A percentile compares a stretch with the other conserved stretches of the same genome.
Evolutionary conservation across 1,140 invertebrate genomes (phyloP).

Genomic region (Drosophila tristis): DNA sequence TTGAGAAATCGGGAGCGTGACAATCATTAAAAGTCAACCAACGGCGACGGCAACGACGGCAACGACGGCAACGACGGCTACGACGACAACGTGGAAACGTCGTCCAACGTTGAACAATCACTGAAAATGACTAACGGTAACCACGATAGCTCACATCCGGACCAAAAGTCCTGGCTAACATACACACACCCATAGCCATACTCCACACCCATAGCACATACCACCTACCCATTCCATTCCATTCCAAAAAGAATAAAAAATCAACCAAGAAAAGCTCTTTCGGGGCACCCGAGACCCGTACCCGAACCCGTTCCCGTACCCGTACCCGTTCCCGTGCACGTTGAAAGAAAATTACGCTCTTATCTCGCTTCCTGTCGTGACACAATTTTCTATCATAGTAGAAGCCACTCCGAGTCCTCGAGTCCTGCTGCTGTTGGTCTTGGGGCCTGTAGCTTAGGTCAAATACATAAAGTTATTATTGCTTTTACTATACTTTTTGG

Average conservation of each 20-base stretch:
- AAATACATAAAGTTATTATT: constrained; percentile 83
- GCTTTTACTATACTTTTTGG: constrained; percentile 47
- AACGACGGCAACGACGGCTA: constrained; percentile 52
- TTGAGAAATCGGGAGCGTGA: constrained; percentile 67
- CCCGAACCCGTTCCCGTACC: constrained; percentile 2
- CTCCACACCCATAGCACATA: not conserved
- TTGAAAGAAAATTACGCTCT: constrained; percentile 83
- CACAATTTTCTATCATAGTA: constrained; percentile 82
- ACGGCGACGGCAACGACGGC: constrained; percentile 39
- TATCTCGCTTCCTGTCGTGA: constrained; percentile 84
- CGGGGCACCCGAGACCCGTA: constrained; percentile 3
- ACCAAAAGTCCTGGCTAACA: constrained; percentile 40
- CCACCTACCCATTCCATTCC: not conserved
- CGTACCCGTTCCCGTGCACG: constrained; percentile 41
- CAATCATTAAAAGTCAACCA: constrained; percentile 81
- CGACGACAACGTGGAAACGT: constrained; percentile 62
- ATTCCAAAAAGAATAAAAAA: constrained; percentile 9
- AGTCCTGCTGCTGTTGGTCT: constrained; percentile 17
- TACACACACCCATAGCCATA: constrained; percentile 2
- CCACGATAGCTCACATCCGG: constrained; percentile 81
- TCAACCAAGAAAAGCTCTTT: constrained; percentile 54
- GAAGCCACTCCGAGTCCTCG: constrained; percentile 50
- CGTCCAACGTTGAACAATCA: constrained; percentile 76
- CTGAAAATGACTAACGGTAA: constrained; percentile 83
- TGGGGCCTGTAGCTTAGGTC: constrained; percentile 25